phyloP scores from a whole-genome alignment of 2,113 vertebrate species.

The Colaptes auratus region DNA sequence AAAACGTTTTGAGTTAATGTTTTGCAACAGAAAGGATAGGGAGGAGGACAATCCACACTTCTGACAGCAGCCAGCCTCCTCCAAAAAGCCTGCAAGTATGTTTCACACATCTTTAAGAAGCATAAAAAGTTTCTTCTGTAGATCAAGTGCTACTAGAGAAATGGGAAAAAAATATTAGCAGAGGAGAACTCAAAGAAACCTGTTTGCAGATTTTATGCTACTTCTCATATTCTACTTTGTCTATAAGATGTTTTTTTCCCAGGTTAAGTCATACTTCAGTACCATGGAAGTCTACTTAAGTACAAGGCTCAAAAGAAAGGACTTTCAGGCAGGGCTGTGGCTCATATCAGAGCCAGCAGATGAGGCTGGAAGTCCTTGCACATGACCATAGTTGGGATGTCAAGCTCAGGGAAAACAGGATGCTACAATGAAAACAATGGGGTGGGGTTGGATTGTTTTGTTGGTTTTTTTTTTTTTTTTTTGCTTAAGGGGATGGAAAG shows the following conservation, averaged over 20 bases:
- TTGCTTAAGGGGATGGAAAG: background rate
- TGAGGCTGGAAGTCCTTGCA: fast-evolving
- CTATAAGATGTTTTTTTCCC: background rate
- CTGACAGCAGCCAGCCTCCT: background rate
- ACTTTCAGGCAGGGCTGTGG: background rate
- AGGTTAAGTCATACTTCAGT: background rate
- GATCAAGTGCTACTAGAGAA: background rate
- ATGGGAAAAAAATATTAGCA: background rate
- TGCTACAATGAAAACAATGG: background rate
- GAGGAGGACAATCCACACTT: background rate
- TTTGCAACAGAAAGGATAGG: background rate
- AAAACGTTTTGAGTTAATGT: background rate
- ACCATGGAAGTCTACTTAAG: background rate
- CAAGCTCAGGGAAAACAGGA: background rate
- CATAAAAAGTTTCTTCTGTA: background rate
- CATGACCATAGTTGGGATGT: background rate
- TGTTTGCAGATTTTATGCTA: background rate
- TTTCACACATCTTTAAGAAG: background rate
- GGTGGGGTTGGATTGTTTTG: background rate
- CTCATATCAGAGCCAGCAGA: background rate
- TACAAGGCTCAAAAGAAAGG: background rate
- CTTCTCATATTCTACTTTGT: background rate
- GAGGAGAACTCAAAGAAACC: background rate
- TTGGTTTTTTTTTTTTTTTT: background rate
- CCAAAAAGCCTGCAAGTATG: background rate